Conservation (phyloP, 2,888 invertebrate species). For the Chalcis sispes region DNA sequence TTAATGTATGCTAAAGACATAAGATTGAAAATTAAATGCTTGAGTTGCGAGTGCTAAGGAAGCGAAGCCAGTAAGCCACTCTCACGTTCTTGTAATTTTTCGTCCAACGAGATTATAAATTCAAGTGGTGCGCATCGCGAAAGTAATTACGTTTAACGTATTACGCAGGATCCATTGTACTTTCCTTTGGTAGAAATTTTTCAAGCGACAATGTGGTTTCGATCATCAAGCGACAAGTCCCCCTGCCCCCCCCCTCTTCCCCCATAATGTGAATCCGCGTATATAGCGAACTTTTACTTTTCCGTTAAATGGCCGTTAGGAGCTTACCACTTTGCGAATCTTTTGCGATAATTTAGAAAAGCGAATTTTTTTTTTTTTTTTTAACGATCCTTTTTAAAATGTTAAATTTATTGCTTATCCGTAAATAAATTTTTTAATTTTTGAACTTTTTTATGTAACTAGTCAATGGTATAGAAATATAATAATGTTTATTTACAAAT, state of each 20-base stretch:
- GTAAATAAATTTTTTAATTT: too few species aligned
- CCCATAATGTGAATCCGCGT: slow-evolving; percentile 1
- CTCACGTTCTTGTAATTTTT: slow-evolving; percentile 18
- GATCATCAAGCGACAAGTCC: slow-evolving; percentile 26
- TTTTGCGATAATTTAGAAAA: slow-evolving; percentile 12
- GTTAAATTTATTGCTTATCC: too few species aligned
- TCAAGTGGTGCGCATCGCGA: slow-evolving; percentile 9
- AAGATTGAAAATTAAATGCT: neutral
- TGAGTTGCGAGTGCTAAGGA: neutral
- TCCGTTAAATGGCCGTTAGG: slow-evolving; percentile 1
- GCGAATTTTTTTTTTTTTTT: too few species aligned
- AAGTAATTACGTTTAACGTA: slow-evolving; percentile 25
- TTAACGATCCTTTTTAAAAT: too few species aligned
- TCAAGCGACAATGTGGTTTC: slow-evolving; percentile 32
- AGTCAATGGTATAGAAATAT: too few species aligned
- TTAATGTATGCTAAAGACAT: neutral
- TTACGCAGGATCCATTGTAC: slow-evolving; percentile 37
- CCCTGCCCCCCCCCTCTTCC: neutral
- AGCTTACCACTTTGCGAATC: neutral
- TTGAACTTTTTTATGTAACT: too few species aligned
- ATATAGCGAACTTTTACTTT: slow-evolving; percentile 28
- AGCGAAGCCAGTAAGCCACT: neutral
- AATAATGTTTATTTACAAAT: too few species aligned
- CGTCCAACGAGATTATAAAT: slow-evolving; percentile 26
- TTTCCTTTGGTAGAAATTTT: slow-evolving; percentile 39